phyloP scores from a whole-genome alignment of 2,113 vertebrate genomes.

The Gadus macrocephalus region DNA sequence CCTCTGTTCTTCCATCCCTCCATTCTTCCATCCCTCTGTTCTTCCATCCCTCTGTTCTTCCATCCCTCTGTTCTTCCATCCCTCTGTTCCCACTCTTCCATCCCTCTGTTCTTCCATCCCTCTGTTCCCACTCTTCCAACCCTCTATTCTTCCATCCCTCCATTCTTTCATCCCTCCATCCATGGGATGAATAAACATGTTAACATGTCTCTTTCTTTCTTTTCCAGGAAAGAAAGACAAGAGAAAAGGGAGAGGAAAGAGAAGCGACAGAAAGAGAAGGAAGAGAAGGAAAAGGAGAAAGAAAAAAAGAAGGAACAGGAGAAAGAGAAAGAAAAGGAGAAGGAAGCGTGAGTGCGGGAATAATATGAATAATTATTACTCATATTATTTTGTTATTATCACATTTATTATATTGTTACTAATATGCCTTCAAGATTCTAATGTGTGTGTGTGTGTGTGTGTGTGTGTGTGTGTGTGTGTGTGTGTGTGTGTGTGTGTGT shows the following conservation, averaged over 20 bases:
- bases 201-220: background rate
- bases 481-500: background rate
- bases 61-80: background rate
- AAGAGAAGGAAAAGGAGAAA: constrained; percentile 65
- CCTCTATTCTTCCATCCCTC: background rate
- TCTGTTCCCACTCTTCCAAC: background rate
- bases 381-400: background rate
- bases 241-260: constrained; percentile 77
- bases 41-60: background rate
- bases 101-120: background rate
- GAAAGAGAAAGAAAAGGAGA: constrained; percentile 66
- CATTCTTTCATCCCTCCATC: background rate
- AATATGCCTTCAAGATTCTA: background rate
- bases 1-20: no score
- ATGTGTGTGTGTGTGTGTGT: background rate
- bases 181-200: background rate
- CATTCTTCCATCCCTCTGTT: background rate
- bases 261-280: constrained; percentile 71
- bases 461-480: constrained; percentile 10
- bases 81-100: background rate
- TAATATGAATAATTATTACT: constrained; percentile 9
- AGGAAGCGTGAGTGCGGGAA: constrained; percentile 67
- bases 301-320: constrained; percentile 65
- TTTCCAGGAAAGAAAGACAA: constrained; percentile 72
- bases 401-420: background rate